Conservation (phyloP, 2,888 invertebrate species). For the Eilema depressum region DNA sequence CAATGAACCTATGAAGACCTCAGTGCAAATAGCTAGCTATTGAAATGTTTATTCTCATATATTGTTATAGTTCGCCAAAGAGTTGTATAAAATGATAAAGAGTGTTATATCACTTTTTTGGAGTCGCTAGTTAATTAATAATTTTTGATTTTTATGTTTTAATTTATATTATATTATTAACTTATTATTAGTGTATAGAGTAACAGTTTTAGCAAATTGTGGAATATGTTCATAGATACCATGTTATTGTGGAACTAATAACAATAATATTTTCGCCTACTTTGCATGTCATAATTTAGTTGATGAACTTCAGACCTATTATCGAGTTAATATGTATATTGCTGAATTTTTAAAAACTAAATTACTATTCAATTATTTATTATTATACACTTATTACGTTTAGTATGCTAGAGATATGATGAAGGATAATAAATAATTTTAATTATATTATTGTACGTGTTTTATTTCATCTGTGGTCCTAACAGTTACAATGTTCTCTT, state of each 20-base stretch:
- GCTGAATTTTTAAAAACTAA: constrained; percentile 85
- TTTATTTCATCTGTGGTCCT: constrained; percentile 57
- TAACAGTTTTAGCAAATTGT: constrained; percentile 54
- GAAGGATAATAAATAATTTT: constrained; percentile 88
- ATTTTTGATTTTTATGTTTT: constrained; percentile 41
- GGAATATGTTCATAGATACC: constrained; percentile 69
- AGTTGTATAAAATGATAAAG: constrained; percentile 78
- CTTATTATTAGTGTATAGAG: constrained; percentile 50
- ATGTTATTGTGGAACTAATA: constrained; percentile 75
- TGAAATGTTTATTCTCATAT: constrained; percentile 70
- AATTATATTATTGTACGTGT: constrained; percentile 84
- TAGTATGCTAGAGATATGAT: constrained; percentile 88
- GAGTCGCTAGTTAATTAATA: constrained; percentile 77
- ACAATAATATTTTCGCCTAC: constrained; percentile 83
- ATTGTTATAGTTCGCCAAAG: constrained; percentile 85
- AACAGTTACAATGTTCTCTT: neutral
- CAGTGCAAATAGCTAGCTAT: constrained; percentile 58
- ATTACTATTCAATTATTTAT: constrained; percentile 87
- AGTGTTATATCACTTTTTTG: constrained; percentile 76
- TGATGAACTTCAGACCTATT: constrained; percentile 75
- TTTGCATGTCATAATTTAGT: constrained; percentile 81
- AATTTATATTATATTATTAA: constrained; percentile 29
- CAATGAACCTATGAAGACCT: constrained; percentile 43
- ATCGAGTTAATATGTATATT: constrained; percentile 83
- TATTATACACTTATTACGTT: constrained; percentile 88